Evolutionary conservation across 2,888 invertebrate species (phyloP), one percentile per base, ranked within the genome.

Genomic region (Ophion ellenae): DNA sequence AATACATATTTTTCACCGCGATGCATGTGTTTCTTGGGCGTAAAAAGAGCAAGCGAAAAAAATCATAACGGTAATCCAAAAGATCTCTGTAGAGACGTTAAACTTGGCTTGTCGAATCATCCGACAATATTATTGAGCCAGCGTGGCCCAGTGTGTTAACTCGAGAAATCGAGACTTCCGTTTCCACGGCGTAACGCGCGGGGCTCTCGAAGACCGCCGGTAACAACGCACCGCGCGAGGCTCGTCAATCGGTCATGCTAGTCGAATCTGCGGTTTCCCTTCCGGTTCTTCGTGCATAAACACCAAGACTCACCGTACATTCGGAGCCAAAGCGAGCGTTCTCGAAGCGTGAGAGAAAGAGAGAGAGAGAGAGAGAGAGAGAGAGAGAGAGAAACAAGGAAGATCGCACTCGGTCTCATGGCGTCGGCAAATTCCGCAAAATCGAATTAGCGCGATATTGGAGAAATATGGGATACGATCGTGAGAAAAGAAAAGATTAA

Each of bases 241-340:
- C 70, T 73, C 20, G 59, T 63, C 53, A 32, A 71, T 76, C 80
- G 76, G 84, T 84, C 84, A 84, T 84, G 84, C 80, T 76, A 20
- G 80, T 86, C 85, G 81, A 84, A 83, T 85, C 74, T 84, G 89
- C 84, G 87, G 87, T 87, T 88, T 88, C 81, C 83, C 85, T 87
- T 88, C 87, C 88, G 84, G 80, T 81, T 67, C 66, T 81, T 73
- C 71, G 63, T 36, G 9, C 57, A 32, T 3, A 40, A 45, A 20
- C 78, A 14, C 17, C 57, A 28, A 24, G 6, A 32, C 59, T 76
- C 9, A 70, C 53, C 71, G 57, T 67, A 64, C 36, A 47, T 70
- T 81, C 67, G 75, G 36, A 57, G 64, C 24, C 40, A 66, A 24
- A 40, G n/a, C 45, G 70, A 47, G 70, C 66, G 76, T 61, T 80